Evolutionary conservation across 2,888 invertebrate species (phyloP).

Genomic region (Scotopteryx bipunctaria): DNA sequence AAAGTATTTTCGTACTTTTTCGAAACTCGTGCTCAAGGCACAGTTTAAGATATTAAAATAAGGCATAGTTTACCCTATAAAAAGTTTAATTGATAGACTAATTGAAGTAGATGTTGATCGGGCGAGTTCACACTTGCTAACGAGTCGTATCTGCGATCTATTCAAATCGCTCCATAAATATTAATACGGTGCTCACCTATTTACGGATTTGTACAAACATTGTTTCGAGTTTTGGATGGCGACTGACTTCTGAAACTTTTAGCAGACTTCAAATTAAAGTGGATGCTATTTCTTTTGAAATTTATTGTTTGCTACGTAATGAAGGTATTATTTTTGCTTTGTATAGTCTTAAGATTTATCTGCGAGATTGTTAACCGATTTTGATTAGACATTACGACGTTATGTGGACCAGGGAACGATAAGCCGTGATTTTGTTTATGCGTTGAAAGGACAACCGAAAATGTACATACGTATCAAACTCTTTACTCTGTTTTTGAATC

Average conservation of each 20-base stretch:
- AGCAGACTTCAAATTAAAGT: no score
- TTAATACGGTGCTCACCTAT: slow-evolving; percentile 68
- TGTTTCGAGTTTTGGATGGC: slow-evolving; percentile 5
- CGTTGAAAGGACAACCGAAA: no score
- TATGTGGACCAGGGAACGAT: no score
- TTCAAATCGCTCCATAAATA: slow-evolving; percentile 77
- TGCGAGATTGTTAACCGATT: no score
- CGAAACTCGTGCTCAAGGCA: neutral
- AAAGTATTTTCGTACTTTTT: no score
- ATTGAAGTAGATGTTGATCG: slow-evolving; percentile 66
- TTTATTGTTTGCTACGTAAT: no score
- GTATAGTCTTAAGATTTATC: no score
- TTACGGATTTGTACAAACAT: slow-evolving; percentile 64
- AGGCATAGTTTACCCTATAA: slow-evolving; percentile 25
- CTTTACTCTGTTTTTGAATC: slow-evolving; percentile 46
- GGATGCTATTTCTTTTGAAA: no score
- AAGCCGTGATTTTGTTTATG: no score
- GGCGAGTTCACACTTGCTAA: slow-evolving; percentile 47
- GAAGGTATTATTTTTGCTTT: no score
- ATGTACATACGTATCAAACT: no score
- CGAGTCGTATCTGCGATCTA: slow-evolving; percentile 73
- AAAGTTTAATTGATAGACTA: slow-evolving; percentile 58
- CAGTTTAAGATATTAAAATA: slow-evolving; percentile 8
- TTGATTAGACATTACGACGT: no score
- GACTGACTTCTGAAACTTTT: neutral